Conservation (phyloP, 2,888 invertebrate genomes). For the Venusia cambrica region DNA sequence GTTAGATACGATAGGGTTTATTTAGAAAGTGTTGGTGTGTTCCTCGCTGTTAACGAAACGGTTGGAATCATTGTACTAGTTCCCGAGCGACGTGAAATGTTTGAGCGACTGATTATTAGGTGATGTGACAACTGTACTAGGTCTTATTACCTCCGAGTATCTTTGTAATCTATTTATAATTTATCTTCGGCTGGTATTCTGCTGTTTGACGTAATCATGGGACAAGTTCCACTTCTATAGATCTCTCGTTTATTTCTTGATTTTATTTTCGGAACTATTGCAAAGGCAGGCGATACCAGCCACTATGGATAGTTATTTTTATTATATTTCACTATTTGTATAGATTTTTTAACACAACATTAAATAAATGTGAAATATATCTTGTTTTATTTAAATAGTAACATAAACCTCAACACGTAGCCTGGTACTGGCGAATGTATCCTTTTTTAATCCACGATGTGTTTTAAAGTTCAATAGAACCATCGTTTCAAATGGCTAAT, state of each 20-base stretch:
- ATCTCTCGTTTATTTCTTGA: slow-evolving; percentile 29
- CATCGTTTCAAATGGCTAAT: too few relatives aligned
- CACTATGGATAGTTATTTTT: slow-evolving; percentile 65
- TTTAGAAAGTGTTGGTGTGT: slow-evolving; percentile 69
- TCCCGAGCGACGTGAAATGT: slow-evolving; percentile 34
- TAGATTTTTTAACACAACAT: slow-evolving; percentile 80
- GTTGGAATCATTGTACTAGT: slow-evolving; percentile 48
- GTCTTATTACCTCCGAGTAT: slow-evolving; percentile 81
- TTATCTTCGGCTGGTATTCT: slow-evolving; percentile 52
- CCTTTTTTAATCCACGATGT: too few relatives aligned
- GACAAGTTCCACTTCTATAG: slow-evolving; percentile 30
- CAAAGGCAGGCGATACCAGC: slow-evolving; percentile 56
- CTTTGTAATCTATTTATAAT: slow-evolving; percentile 75
- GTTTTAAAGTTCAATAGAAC: too few relatives aligned
- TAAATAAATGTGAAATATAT: slow-evolving; percentile 77
- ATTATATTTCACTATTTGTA: slow-evolving; percentile 79
- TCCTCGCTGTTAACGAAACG: slow-evolving; percentile 56
- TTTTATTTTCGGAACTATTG: slow-evolving; percentile 27
- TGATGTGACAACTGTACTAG: slow-evolving; percentile 71
- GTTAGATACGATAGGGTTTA: slow-evolving; percentile 58
- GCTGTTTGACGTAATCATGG: slow-evolving; percentile 34
- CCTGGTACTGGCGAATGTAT: too few relatives aligned
- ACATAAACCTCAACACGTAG: too few relatives aligned
- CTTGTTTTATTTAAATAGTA: slow-evolving; percentile 59
- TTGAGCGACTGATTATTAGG: slow-evolving; percentile 69